These are phyloP conservation scores for Proctacanthus coquilletti DNA, from an alignment of 1,140 invertebrate genomes.

Conservation along the genomic window DNA sequence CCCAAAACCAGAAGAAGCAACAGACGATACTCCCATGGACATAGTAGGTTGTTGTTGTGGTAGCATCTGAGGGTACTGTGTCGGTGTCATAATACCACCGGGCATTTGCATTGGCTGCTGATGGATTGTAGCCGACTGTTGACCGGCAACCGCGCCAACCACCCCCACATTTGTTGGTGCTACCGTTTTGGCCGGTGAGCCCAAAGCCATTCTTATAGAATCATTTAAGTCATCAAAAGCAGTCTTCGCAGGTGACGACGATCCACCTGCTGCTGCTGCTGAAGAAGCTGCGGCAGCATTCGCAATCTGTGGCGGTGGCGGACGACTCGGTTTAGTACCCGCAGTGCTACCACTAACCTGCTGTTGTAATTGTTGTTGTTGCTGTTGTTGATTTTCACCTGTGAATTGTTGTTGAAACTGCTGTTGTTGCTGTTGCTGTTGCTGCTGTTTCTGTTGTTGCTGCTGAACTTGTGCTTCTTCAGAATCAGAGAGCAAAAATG, in stretches of 20 bases:
- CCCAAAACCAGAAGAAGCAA: constrained; percentile 13
- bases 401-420: constrained; percentile 3
- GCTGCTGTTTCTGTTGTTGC: not conserved
- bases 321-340: no score
- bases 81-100: no score
- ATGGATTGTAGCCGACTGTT: constrained; percentile 28
- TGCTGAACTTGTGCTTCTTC: not conserved
- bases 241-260: constrained; percentile 37
- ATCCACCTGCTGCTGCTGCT: constrained; percentile 28
- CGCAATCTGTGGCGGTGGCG: constrained; percentile 24
- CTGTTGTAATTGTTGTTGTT: constrained; percentile 2
- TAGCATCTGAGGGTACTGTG: constrained; percentile 20
- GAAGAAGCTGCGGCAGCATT: constrained; percentile 34
- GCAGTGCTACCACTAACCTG: constrained; percentile 1
- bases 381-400: constrained; percentile 5
- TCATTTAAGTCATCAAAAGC: constrained; percentile 57
- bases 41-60: constrained; percentile 38
- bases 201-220: constrained; percentile 48
- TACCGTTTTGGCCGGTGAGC: constrained; percentile 35
- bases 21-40: constrained; percentile 26
- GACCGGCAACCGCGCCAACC: constrained; percentile 20
- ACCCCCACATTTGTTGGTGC: constrained; percentile 27
- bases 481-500: constrained; percentile 16
- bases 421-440: constrained; percentile 2
- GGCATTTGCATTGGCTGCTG: not conserved